Evolutionary conservation across 1,140 invertebrate genomes (phyloP).

Genomic region (Megalonaias nervosa): DNA sequence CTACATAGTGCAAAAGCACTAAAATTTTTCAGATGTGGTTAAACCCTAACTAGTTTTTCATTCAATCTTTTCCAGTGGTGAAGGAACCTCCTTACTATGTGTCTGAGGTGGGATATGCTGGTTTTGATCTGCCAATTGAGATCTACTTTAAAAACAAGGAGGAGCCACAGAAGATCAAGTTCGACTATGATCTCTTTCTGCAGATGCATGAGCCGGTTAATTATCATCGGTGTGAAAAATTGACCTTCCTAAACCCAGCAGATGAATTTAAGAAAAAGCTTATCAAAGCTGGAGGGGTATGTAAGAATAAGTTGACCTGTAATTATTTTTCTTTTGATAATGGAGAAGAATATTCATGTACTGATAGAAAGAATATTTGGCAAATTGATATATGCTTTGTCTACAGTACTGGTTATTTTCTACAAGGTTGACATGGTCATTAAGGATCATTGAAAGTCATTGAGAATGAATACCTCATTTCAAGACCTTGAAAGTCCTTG

Average conservation of each 20-base stretch:
- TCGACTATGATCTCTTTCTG: constrained; percentile 89
- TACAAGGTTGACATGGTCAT: too few species aligned
- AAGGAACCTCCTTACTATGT: constrained; percentile 93
- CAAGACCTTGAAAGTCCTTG: too few species aligned
- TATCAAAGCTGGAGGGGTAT: constrained; percentile 88
- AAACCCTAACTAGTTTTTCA: neutral
- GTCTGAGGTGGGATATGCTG: constrained; percentile 95
- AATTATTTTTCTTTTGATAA: too few species aligned
- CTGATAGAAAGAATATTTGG: too few species aligned
- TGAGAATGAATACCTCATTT: too few species aligned
- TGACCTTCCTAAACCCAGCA: constrained; percentile 86
- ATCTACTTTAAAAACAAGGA: constrained; percentile 93
- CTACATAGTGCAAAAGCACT: neutral
- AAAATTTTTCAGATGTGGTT: neutral
- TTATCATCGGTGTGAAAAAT: constrained; percentile 80
- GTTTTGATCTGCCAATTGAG: constrained; percentile 92
- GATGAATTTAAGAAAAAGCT: constrained; percentile 92
- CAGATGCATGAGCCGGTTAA: constrained; percentile 81
- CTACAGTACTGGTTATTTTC: too few species aligned
- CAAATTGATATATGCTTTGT: too few species aligned
- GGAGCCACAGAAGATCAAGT: constrained; percentile 89
- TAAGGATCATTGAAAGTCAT: too few species aligned
- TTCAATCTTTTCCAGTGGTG: constrained; percentile 56
- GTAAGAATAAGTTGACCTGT: constrained; percentile 46
- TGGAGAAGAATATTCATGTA: too few species aligned